Evolutionary conservation across 2,888 invertebrate genomes (phyloP).

Genomic region (Myopa tessellatipennis): DNA sequence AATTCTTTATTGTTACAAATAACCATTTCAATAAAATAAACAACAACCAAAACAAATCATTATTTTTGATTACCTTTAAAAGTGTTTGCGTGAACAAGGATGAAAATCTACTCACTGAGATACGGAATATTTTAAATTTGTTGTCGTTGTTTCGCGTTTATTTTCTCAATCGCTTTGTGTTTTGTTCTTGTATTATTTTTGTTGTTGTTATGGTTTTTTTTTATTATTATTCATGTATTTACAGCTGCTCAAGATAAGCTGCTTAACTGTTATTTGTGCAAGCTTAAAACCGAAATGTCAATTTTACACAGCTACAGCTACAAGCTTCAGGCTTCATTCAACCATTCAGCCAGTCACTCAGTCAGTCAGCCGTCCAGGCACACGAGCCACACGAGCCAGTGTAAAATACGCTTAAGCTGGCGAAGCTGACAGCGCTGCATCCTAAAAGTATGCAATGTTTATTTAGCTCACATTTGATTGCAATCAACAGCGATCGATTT

Average conservation of each 20-base stretch:
- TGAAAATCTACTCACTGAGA: no score
- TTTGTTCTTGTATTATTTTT: no score
- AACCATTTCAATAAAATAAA: no score
- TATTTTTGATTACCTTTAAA: no score
- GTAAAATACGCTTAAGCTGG: neutral
- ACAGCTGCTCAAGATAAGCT: slow-evolving; percentile 22
- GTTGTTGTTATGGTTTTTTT: no score
- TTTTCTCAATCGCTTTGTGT: no score
- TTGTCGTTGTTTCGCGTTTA: no score
- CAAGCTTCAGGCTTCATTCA: neutral
- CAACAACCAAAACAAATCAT: no score
- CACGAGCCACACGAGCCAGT: neutral
- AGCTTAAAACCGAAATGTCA: slow-evolving; percentile 30
- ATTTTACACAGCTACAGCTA: slow-evolving; percentile 16
- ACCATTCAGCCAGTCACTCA: neutral
- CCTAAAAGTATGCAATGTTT: slow-evolving; percentile 30
- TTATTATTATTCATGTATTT: neutral
- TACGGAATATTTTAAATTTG: no score
- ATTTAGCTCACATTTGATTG: slow-evolving; percentile 36
- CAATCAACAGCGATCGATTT: slow-evolving; percentile 38
- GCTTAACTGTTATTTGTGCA: slow-evolving; percentile 27
- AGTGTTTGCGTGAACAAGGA: no score
- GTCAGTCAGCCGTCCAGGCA: neutral
- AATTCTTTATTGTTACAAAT: no score
- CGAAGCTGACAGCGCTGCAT: neutral